Evolutionary conservation across 1,140 invertebrate species (phyloP).

Genomic region (Bombus picipes): DNA sequence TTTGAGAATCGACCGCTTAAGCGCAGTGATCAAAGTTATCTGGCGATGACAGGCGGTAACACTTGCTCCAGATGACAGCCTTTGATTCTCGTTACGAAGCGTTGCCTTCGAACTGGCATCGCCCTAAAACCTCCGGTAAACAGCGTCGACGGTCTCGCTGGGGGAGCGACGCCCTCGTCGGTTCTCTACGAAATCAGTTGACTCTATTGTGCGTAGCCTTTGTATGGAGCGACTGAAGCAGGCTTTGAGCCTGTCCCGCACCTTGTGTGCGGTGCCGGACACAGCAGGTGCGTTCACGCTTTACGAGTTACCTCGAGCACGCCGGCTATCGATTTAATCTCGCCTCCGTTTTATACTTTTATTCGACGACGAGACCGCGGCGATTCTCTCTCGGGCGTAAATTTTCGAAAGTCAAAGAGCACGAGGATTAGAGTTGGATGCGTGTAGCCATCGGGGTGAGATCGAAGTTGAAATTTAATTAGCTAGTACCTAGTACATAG

Average conservation of each 20-base stretch:
- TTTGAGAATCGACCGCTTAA: slow-evolving; percentile 19
- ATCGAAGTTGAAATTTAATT: slow-evolving; percentile 25
- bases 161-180: slow-evolving; percentile 31
- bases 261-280: slow-evolving; percentile 51
- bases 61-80: slow-evolving; percentile 65
- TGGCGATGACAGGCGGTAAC: slow-evolving; percentile 67
- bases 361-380: background rate
- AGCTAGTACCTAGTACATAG: background rate
- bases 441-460: background rate
- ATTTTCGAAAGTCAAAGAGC: slow-evolving; percentile 14
- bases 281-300: slow-evolving; percentile 61
- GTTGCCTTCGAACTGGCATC: slow-evolving; percentile 49
- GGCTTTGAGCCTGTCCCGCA: slow-evolving; percentile 63
- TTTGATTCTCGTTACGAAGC: slow-evolving; percentile 65
- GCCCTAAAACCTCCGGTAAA: slow-evolving; percentile 48
- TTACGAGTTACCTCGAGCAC: slow-evolving; percentile 43
- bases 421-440: background rate
- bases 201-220: slow-evolving; percentile 67
- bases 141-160: slow-evolving; percentile 34
- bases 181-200: slow-evolving; percentile 54
- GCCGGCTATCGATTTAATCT: slow-evolving; percentile 29
- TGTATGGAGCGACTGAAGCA: slow-evolving; percentile 59
- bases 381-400: background rate
- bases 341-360: slow-evolving; percentile 27
- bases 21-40: slow-evolving; percentile 42